These are phyloP conservation scores for Perithous albicinctus DNA, from an alignment of 2,888 invertebrate species.

Conservation along the genomic window DNA sequence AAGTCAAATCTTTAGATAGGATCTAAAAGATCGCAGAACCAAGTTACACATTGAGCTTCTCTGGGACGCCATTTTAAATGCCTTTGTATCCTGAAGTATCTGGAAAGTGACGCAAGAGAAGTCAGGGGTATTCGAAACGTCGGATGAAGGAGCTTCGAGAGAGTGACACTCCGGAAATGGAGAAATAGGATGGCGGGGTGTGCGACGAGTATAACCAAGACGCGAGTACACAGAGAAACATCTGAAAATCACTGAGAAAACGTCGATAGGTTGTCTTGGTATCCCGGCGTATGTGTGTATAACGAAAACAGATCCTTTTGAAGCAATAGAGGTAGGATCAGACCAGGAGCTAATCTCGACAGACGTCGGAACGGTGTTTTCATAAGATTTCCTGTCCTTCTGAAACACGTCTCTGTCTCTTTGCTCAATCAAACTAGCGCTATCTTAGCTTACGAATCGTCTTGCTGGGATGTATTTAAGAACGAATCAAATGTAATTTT, in stretches of 20 bases:
- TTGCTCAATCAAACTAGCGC: not conserved
- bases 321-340: not conserved
- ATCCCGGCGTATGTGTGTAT: not conserved
- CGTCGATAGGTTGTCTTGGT: not conserved
- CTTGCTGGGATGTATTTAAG: not conserved
- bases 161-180: slow-evolving; percentile 42
- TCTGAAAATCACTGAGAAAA: slow-evolving; percentile 1
- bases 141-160: slow-evolving; percentile 38
- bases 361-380: slow-evolving; percentile 1
- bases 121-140: slow-evolving; percentile 9
- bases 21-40: not conserved
- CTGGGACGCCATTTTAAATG: slow-evolving; percentile 31
- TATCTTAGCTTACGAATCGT: not conserved
- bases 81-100: slow-evolving; percentile 53
- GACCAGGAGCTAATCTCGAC: not conserved
- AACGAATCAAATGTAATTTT: not conserved
- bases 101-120: slow-evolving; percentile 35
- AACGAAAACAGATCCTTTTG: slow-evolving; percentile 21
- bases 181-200: not conserved
- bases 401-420: not conserved
- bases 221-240: slow-evolving; percentile 1
- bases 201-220: not conserved
- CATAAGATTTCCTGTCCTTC: not conserved
- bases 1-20: not conserved
- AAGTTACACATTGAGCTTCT: no score